Evolutionary conservation across 64 coral and sea anemone species (phyloP).

Genomic region (Actinia equina): DNA sequence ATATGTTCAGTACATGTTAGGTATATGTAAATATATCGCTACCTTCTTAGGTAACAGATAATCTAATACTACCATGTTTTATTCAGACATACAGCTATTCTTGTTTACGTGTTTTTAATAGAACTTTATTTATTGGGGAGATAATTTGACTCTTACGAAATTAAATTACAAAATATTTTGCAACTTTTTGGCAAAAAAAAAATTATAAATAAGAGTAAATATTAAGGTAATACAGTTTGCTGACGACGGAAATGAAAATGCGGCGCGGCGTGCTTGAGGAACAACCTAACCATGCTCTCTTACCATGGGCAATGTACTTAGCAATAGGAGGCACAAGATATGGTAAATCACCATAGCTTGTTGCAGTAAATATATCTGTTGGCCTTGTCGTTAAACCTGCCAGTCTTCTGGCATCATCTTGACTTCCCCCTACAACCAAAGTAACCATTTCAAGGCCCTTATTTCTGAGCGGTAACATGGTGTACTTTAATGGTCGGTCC

Average conservation of each 20-base stretch:
- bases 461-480: not conserved
- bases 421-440: not conserved
- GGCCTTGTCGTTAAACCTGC: constrained; percentile 9
- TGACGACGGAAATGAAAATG: not conserved
- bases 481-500: not conserved
- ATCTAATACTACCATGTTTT: too few relatives aligned
- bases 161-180: too few relatives aligned
- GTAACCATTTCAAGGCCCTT: constrained; percentile 7
- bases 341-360: constrained; percentile 8
- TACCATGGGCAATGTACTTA: constrained; percentile 21
- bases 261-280: not conserved
- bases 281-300: constrained; percentile 6
- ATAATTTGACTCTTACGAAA: too few relatives aligned
- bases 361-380: constrained; percentile 22
- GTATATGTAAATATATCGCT: too few relatives aligned
- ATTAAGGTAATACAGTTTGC: too few relatives aligned
- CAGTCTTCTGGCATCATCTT: constrained; percentile 14
- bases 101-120: too few relatives aligned
- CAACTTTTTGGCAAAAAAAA: too few relatives aligned
- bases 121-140: too few relatives aligned
- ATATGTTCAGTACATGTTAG: too few relatives aligned
- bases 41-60: too few relatives aligned
- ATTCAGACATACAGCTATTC: too few relatives aligned
- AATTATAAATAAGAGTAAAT: too few relatives aligned
- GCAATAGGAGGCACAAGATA: constrained; percentile 28